Evolutionary conservation across 2,113 vertebrate species (phyloP).

Genomic region (Phylloscopus whistleri): DNA sequence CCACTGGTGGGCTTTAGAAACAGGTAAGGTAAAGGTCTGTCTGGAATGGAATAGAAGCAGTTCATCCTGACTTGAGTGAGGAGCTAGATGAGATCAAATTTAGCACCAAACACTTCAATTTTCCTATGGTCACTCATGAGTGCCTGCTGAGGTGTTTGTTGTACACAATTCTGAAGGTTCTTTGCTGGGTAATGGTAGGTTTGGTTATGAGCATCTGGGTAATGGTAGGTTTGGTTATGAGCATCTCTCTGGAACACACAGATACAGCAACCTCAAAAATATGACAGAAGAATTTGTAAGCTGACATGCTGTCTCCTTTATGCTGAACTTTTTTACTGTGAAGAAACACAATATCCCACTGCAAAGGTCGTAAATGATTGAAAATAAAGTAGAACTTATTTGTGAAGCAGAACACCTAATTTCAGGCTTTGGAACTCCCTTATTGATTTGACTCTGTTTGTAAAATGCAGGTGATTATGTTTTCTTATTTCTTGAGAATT

Average conservation of each 20-base stretch:
- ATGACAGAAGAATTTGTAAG: not conserved
- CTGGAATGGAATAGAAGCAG: not conserved
- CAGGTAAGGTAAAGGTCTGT: not conserved
- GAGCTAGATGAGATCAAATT: not conserved
- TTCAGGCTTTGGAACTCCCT: not conserved
- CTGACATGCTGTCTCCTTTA: not conserved
- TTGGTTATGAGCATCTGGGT: not conserved
- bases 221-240: not conserved
- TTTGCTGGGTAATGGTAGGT: not conserved
- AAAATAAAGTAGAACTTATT: not conserved
- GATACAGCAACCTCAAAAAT: not conserved
- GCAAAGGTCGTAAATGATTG: not conserved
- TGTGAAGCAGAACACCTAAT: not conserved
- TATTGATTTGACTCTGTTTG: not conserved
- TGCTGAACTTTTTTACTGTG: not conserved
- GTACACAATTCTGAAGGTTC: not conserved
- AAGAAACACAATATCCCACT: not conserved
- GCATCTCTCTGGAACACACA: not conserved
- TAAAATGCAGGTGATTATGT: not conserved
- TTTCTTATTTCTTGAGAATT: not conserved
- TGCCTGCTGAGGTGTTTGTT: not conserved
- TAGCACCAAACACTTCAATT: not conserved
- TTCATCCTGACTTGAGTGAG: not conserved
- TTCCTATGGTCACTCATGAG: not conserved
- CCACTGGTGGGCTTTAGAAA: not conserved